Base-by-base conservation (phyloP, 2,888 invertebrate genomes). In the Agrochola lychnidis region DNA sequence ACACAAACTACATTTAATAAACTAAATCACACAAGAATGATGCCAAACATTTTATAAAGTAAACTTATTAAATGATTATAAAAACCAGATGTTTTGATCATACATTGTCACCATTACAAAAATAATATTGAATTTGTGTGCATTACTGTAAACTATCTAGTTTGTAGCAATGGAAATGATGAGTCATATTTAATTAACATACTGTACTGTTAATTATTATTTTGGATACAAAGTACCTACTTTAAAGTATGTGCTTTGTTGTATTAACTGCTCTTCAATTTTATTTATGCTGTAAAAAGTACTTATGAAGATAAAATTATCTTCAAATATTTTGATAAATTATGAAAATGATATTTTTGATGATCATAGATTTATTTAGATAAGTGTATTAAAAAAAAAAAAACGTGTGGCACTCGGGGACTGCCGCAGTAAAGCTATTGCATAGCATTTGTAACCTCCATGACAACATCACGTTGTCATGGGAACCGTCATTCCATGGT, bases 111-210 rank as follows among this genome's bases (percentile, higher is more conserved):
- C 66, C 25, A 42, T 57, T 70, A 63, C 30, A 62, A 63, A 71
- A 86, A 74, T 74, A 72, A 71, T 76, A 86, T 74, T 76, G 64
- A 70, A 75, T 59, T 75, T 68, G 62, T 56, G 40, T 63, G 36
- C 19, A 78, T n/a, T 59, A 56, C 57, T 64, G 68, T 73, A 57
- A 63, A 67, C 62, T 70, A 73, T 45, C 70, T 61, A 70, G 61
- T 53, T 40, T 16, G 45, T 16, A 36, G 14, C 19, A 40, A 62
- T 64, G 68, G 57, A 4, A 40, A 14, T 1, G 6, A 45, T 84
- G 84, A 86, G 25, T 84, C 84, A 87, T 76, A 51, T 64, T 78
- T 70, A 75, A 73, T 83, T 66, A 83, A 62, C 71, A 78, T 61
- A 62, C 48, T 57, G 25, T 63, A 68, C 57, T 22, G 83, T 83